These are phyloP conservation scores for Neoitamus cyanurus DNA, from an alignment of 2,888 invertebrate genomes.

Conservation along the genomic window DNA sequence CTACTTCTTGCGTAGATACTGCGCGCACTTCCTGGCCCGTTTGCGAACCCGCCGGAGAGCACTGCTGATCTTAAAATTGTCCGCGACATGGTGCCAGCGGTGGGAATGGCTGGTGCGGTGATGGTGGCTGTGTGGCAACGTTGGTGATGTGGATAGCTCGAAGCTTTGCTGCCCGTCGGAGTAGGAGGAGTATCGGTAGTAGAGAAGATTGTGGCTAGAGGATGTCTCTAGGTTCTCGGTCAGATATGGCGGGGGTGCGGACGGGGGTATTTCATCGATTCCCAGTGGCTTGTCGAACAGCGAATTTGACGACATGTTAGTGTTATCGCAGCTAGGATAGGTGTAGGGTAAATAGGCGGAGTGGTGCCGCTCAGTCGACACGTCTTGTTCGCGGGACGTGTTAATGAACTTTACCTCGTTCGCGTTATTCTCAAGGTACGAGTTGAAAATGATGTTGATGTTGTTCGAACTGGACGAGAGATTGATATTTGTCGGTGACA, in stretches of 20 bases:
- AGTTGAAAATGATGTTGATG: conserved; percentile 64
- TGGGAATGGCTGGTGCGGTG: conserved; percentile 54
- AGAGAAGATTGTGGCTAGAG: conserved; percentile 62
- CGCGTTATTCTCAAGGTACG: conserved; percentile 59
- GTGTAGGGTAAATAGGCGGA: conserved; percentile 62
- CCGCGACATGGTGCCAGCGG: conserved; percentile 59
- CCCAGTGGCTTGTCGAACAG: conserved; percentile 63
- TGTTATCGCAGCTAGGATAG: conserved; percentile 64
- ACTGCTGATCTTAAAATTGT: conserved; percentile 54
- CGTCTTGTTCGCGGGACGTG: conserved; percentile 58
- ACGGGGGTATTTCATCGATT: conserved; percentile 61
- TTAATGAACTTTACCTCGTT: conserved; percentile 65
- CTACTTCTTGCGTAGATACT: conserved; percentile 65
- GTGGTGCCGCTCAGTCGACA: conserved; percentile 61
- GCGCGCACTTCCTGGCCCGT: conserved; percentile 66
- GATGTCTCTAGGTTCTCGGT: conserved; percentile 61
- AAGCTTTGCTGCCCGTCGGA: conserved; percentile 56
- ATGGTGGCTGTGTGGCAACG: conserved; percentile 42
- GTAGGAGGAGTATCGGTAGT: conserved; percentile 51
- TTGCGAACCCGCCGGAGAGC: conserved; percentile 60
- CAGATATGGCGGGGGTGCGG: conserved; percentile 54
- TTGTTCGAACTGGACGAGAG: conserved; percentile 65
- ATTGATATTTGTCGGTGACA: conserved; percentile 63
- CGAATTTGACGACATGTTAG: conserved; percentile 66
- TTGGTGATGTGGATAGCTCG: conserved; percentile 55